These are phyloP conservation scores for Notothenia rossii DNA, from an alignment of 2,113 vertebrate genomes.

Conservation along the genomic window DNA sequence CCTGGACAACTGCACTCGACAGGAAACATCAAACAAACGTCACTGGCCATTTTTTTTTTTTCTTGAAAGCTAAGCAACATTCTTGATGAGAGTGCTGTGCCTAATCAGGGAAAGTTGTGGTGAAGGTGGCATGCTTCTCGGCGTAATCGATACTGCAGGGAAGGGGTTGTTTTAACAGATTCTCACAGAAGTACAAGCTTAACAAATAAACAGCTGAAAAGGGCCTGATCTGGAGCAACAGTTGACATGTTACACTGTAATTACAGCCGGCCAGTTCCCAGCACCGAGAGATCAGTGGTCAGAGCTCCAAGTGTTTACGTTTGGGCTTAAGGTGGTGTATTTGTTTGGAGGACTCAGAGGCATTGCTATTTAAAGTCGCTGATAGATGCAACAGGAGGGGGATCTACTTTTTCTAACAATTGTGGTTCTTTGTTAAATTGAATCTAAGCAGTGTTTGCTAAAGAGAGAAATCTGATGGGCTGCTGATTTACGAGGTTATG, in stretches of 20 bases:
- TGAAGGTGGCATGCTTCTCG: constrained; percentile 2
- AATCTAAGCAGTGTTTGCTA: constrained; percentile 43
- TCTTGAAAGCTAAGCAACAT: not conserved
- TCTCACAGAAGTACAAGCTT: constrained; percentile 22
- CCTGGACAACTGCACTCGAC: constrained; percentile 76
- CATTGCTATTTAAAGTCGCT: constrained; percentile 33
- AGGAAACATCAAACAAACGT: constrained; percentile 69
- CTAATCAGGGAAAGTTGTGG: not conserved
- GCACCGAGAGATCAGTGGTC: constrained; percentile 26
- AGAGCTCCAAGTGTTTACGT: constrained; percentile 45
- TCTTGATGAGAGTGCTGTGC: not conserved
- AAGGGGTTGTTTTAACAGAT: constrained; percentile 30
- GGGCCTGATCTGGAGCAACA: constrained; percentile 14
- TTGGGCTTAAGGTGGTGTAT: constrained; percentile 50
- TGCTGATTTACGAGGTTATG: constrained; percentile 57
- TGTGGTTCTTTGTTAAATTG: constrained; percentile 41
- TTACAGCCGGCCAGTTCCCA: constrained; percentile 26
- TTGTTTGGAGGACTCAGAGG: constrained; percentile 51
- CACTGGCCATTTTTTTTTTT: constrained; percentile 17
- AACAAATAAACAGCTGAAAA: constrained; percentile 50
- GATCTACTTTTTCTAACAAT: constrained; percentile 14
- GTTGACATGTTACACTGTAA: constrained; percentile 25
- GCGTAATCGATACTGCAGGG: not conserved
- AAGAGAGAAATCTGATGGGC: constrained; percentile 42
- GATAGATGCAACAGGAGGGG: constrained; percentile 39